A percentile compares a stretch with the other conserved stretches of the same genome.
phyloP scores from a whole-genome alignment of 2,888 invertebrate species.

The Scaptodrosophila latifasciaeformis region DNA sequence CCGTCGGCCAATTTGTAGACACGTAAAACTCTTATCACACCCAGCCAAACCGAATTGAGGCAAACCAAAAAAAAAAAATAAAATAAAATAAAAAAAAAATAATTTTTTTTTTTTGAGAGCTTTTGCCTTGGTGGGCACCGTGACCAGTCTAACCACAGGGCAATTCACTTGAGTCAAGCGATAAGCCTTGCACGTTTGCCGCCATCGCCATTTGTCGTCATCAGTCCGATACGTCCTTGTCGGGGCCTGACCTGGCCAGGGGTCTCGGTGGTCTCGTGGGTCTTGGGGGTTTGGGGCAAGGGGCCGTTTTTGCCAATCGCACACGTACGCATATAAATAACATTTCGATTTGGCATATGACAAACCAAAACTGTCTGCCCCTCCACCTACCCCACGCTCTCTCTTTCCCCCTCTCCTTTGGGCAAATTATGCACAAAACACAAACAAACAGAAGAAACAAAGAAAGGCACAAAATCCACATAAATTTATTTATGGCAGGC shows the following conservation, averaged over 20 bases:
- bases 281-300: too few relatives aligned
- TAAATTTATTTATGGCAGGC: conserved; percentile 4
- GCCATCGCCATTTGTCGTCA: conserved; percentile 61
- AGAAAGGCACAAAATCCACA: neutral
- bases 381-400: neutral
- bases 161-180: too few relatives aligned
- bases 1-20: conserved; percentile 48
- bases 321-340: conserved; percentile 65
- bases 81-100: too few relatives aligned
- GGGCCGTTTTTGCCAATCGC: conserved; percentile 23
- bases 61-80: too few relatives aligned
- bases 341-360: conserved; percentile 66
- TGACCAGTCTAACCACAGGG: too few relatives aligned
- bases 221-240: too few relatives aligned
- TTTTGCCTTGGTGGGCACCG: too few relatives aligned
- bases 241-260: too few relatives aligned
- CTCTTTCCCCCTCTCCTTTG: neutral
- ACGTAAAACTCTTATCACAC: conserved; percentile 60
- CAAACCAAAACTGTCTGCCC: conserved; percentile 43
- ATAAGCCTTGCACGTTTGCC: conserved; percentile 60
- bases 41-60: too few relatives aligned
- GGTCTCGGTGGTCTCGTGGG: neutral
- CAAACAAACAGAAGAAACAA: neutral
- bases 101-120: too few relatives aligned
- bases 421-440: conserved; percentile 1